Evolutionary conservation across 2,888 invertebrate species (phyloP).

Genomic region (Apodemia duryi): DNA sequence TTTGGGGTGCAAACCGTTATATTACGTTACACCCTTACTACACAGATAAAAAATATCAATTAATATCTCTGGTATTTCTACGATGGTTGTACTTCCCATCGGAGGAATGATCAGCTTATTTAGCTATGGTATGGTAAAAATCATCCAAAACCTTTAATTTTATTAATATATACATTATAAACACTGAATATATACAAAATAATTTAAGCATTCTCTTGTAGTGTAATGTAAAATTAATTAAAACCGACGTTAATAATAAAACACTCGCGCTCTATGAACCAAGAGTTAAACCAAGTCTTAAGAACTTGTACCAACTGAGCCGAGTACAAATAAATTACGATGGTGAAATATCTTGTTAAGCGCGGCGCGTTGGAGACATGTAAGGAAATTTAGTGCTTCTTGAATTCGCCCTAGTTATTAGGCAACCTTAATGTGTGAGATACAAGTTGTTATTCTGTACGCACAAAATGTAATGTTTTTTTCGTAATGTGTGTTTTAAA

Average conservation of each 20-base stretch:
- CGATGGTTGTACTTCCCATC: too few species aligned
- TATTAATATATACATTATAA: too few species aligned
- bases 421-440: conserved; percentile 38
- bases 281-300: not conserved
- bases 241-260: not conserved
- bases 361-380: conserved; percentile 38
- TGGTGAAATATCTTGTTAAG: conserved; percentile 57
- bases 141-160: too few species aligned
- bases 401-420: conserved; percentile 46
- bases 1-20: too few species aligned
- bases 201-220: not conserved
- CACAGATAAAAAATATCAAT: too few species aligned
- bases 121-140: too few species aligned
- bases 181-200: too few species aligned
- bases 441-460: conserved; percentile 15
- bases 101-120: too few species aligned
- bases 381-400: conserved; percentile 45
- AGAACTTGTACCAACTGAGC: conserved; percentile 3
- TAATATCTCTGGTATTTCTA: too few species aligned
- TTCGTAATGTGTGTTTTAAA: too few species aligned
- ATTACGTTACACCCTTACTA: too few species aligned
- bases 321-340: conserved; percentile 49
- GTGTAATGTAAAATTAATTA: not conserved
- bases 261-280: not conserved
- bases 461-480: not conserved